Evolutionary conservation across 2,888 invertebrate genomes (phyloP), one percentile per base, ranked within the genome.

Genomic region (Clivina fossor): DNA sequence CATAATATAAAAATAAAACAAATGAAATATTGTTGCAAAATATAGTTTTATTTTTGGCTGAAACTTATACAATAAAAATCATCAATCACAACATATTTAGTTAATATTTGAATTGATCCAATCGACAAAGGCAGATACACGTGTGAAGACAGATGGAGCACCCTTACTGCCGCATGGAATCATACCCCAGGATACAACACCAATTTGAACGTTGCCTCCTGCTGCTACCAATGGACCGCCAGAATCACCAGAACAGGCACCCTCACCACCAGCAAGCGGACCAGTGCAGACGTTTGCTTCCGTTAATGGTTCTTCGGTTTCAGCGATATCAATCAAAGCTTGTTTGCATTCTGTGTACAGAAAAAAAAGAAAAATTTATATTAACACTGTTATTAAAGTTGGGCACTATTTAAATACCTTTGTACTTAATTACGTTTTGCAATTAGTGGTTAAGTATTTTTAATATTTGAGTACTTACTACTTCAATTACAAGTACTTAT

Each of bases 241-340:
- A 5, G 80, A 80, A 59, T 81, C 81, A 9, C 81, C 81, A 38
- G 67, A 73, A 63, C 80, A 81, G 8, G 78, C 79, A n/a, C 78
- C 75, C 9, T 75, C 63, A 0, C 77, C 78, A 2, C 78, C 78
- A 15, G 48, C 56, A 8, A 64, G 38, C 2, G 80, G 79, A 1
- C 80, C 80, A 1, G 80, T 79, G 63, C 81, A 81, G 26, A 81
- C 69, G 59, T 81, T 77, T 15, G 76, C 73, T 1, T 70, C 69
- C 48, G 72, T 70, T 1, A 79, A 63, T 13, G 78, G 77, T 59
- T 77, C 76, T 0, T 50, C 40, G 30, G 47, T 44, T 13, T 70
- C 70, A 30, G 76, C 53, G 2, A 68, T 59, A n/a, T 74, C 71
- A 5, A 76, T 64, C 7, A 77, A 74, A 2, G 60, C 61, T 56